Percentiles rank a stretch among this genome's conserved stretches.
Conservation (phyloP, 2,888 invertebrate genomes). For the Anthrax anthrax region DNA sequence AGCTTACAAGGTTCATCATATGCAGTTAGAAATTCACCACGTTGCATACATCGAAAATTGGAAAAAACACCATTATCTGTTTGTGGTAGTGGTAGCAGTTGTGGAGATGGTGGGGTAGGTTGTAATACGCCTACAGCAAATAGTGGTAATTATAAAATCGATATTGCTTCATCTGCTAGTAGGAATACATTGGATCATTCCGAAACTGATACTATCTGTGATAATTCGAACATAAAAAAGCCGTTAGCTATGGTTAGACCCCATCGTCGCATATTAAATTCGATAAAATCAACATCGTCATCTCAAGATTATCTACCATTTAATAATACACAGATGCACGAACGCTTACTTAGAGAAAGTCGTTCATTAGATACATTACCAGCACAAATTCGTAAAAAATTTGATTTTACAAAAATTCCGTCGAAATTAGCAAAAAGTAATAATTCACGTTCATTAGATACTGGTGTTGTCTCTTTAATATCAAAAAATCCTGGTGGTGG, state of each 20-base stretch:
- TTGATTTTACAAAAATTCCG: slow-evolving; percentile 14
- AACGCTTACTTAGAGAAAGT: slow-evolving; percentile 39
- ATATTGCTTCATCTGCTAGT: slow-evolving; percentile 21
- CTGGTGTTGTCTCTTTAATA: slow-evolving; percentile 18
- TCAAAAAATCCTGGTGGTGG: slow-evolving; percentile 9
- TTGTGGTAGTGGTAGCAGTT: slow-evolving; percentile 31
- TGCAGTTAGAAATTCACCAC: slow-evolving; percentile 31
- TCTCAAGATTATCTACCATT: slow-evolving; percentile 18
- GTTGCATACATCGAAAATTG: slow-evolving; percentile 27
- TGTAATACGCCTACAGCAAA: slow-evolving; percentile 6
- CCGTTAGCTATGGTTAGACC: slow-evolving; percentile 33
- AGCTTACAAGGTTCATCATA: slow-evolving; percentile 38
- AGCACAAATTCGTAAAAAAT: slow-evolving; percentile 23
- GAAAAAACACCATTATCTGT: slow-evolving; percentile 38
- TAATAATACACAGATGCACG: slow-evolving; percentile 1
- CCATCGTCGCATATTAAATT: slow-evolving; percentile 40
- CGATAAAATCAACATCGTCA: slow-evolving; percentile 23
- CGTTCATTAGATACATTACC: slow-evolving; percentile 53
- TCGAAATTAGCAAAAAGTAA: slow-evolving; percentile 27
- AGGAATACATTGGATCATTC: slow-evolving; percentile 33
- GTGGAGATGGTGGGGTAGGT: slow-evolving; percentile 25
- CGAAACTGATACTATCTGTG: slow-evolving; percentile 33
- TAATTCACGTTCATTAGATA: slow-evolving; percentile 31
- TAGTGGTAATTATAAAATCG: slow-evolving; percentile 12
- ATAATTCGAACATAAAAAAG: slow-evolving; percentile 25